These are phyloP conservation scores for Nomada hirtipes DNA, from an alignment of 2,888 invertebrate species.

Conservation along the genomic window DNA sequence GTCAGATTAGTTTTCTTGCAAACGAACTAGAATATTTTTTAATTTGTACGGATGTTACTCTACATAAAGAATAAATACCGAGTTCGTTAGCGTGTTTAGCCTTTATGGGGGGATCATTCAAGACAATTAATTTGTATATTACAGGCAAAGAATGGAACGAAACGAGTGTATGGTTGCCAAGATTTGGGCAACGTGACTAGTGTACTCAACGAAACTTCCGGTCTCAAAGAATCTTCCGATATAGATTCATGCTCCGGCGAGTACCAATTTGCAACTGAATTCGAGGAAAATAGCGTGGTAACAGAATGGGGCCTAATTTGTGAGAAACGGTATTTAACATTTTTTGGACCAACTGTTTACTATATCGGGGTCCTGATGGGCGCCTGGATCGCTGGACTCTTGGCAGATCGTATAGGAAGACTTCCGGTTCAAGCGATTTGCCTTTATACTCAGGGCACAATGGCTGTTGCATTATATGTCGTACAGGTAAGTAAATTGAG, in stretches of 20 bases:
- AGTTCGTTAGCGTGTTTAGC: background rate
- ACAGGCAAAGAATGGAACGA: slow-evolving; percentile 65
- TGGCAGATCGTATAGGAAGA: slow-evolving; percentile 84
- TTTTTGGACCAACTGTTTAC: slow-evolving; percentile 81
- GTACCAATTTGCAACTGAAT: slow-evolving; percentile 73
- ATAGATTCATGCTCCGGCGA: slow-evolving; percentile 60
- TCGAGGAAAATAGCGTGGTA: slow-evolving; percentile 75
- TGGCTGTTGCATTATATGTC: slow-evolving; percentile 79
- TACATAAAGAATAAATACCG: background rate
- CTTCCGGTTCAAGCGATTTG: slow-evolving; percentile 83
- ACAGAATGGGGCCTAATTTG: slow-evolving; percentile 84
- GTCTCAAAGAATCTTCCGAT: slow-evolving; percentile 46
- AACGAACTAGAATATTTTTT: background rate
- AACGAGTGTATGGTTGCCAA: slow-evolving; percentile 71
- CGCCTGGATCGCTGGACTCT: slow-evolving; percentile 82
- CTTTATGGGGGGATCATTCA: background rate
- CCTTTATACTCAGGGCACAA: slow-evolving; percentile 82
- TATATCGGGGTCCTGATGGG: slow-evolving; percentile 83
- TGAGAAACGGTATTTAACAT: slow-evolving; percentile 78
- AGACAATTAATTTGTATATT: slow-evolving; percentile 18
- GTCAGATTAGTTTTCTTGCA: too few relatives aligned
- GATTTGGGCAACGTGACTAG: slow-evolving; percentile 50
- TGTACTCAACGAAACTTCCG: slow-evolving; percentile 59
- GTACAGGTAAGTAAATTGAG: slow-evolving; percentile 73
- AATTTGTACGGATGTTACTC: background rate